Conservation (phyloP, 2,797 vertebrate species). For the Heliangelus exortis region DNA sequence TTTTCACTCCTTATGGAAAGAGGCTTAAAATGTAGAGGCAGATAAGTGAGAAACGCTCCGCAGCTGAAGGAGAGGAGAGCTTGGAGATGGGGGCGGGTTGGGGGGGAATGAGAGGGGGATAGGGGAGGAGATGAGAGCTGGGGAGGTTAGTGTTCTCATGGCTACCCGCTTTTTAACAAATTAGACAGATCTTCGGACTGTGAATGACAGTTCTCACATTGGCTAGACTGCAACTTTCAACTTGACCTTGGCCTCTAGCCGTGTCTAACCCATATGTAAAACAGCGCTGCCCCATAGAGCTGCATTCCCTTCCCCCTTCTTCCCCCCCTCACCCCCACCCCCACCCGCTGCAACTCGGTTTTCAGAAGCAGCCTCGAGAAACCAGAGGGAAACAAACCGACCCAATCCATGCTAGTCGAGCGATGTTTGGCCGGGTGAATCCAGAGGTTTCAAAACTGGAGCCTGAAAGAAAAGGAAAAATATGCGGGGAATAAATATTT, state of each 20-base stretch:
- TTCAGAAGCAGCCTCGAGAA: conserved; percentile 40
- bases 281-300: conserved; percentile 72
- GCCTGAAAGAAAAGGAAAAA: conserved; percentile 62
- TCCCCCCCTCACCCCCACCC: neutral
- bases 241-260: conserved; percentile 99
- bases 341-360: neutral
- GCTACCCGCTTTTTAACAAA: conserved; percentile 77
- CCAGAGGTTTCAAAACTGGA: conserved; percentile 47
- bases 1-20: neutral
- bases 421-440: neutral
- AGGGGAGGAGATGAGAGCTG: neutral
- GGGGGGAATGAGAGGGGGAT: neutral
- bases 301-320: conserved; percentile 37
- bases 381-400: neutral
- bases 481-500: conserved; percentile 79
- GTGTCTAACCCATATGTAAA: conserved; percentile 78
- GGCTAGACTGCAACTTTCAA: conserved; percentile 91
- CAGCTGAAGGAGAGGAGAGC: neutral
- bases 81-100: neutral
- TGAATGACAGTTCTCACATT: conserved; percentile 82
- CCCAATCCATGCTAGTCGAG: neutral
- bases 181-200: conserved; percentile 71
- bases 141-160: conserved; percentile 38
- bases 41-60: neutral
- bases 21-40: neutral